These are phyloP conservation scores for Anableps anableps DNA, from an alignment of 2,797 vertebrate genomes.

Conservation along the genomic window DNA sequence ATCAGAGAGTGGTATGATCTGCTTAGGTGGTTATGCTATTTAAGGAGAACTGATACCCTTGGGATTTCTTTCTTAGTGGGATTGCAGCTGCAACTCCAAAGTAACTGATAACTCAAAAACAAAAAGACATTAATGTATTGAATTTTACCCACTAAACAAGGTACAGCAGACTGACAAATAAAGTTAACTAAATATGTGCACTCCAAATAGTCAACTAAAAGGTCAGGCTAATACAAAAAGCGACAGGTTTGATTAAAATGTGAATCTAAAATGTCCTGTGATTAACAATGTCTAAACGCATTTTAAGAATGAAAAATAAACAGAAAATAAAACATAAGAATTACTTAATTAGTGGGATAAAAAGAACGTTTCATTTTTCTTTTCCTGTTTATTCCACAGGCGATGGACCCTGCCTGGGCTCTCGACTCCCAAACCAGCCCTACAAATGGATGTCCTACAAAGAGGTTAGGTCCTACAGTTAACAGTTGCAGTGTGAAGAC, in stretches of 20 bases:
- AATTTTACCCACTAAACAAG: neutral
- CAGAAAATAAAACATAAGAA: neutral
- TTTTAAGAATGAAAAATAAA: neutral
- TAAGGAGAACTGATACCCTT: no score
- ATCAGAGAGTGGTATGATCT: no score
- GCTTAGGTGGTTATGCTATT: no score
- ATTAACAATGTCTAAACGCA: neutral
- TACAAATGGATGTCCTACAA: constrained; percentile 97
- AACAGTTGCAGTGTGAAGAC: neutral
- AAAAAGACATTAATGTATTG: neutral
- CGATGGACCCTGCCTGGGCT: constrained; percentile 93
- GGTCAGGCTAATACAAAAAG: neutral
- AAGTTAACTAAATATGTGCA: no score
- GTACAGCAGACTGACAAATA: neutral
- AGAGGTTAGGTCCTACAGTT: constrained; percentile 84
- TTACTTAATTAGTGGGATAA: neutral
- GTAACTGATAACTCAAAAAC: no score
- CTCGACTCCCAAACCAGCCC: constrained; percentile 92
- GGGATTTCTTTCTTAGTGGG: no score
- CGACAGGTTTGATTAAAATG: neutral
- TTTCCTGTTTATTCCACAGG: constrained; percentile 69
- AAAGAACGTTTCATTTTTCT: neutral
- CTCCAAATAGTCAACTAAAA: neutral
- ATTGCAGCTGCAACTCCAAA: neutral
- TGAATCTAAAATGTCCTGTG: neutral